A percentile compares a stretch with the other conserved stretches of the same genome.
Conservation (phyloP, 2,113 vertebrate species). For the Eulemur macaco region DNA sequence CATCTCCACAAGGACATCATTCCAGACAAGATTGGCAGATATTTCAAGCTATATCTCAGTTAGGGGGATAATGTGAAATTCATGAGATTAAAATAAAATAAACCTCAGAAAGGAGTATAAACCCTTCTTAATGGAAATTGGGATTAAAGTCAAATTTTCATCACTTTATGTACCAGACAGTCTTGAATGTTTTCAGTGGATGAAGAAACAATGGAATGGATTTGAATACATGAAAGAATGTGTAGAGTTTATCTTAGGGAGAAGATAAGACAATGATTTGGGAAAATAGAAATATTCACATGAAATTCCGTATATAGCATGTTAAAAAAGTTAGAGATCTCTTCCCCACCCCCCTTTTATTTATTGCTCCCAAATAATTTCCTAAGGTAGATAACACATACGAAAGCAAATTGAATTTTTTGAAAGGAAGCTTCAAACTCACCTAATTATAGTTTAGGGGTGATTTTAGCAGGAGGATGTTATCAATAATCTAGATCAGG, state of each 20-base stretch:
- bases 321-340: background rate
- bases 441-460: background rate
- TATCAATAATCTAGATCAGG: background rate
- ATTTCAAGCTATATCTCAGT: background rate
- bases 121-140: background rate
- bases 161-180: background rate
- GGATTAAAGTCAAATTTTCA: slow-evolving; percentile 22
- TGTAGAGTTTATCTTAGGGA: background rate
- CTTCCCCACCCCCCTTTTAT: background rate
- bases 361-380: background rate
- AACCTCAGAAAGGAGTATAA: background rate
- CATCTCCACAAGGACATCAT: background rate
- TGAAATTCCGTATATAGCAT: background rate
- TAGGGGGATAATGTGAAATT: background rate
- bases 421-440: background rate
- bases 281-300: background rate
- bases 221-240: background rate
- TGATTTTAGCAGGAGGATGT: background rate
- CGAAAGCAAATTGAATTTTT: background rate
- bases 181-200: background rate
- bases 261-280: background rate
- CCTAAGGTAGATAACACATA: background rate
- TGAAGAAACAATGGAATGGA: background rate
- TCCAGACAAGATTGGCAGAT: background rate
- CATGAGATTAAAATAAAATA: slow-evolving; percentile 37